Conservation (phyloP, 2,113 vertebrate species). For the Cyprinodon variegatus region DNA sequence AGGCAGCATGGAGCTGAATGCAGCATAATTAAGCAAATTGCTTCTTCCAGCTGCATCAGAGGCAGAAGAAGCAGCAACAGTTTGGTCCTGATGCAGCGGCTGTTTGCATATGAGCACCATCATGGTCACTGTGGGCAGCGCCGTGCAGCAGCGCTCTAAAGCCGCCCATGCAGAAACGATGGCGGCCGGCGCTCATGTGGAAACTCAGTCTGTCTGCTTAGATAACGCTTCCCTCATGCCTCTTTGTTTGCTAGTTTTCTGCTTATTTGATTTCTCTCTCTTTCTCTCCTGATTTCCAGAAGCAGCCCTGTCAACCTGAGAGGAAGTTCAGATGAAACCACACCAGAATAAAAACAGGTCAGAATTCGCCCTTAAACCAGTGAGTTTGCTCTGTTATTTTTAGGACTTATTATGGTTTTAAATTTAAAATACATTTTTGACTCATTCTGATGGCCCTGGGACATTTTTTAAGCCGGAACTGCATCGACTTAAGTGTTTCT, state of each 20-base stretch:
- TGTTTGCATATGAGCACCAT: not conserved
- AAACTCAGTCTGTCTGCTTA: constrained; percentile 58
- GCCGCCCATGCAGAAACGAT: constrained; percentile 60
- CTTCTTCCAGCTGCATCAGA: not conserved
- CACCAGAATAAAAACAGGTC: not conserved
- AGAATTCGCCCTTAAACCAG: not conserved
- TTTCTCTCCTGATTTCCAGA: constrained; percentile 26
- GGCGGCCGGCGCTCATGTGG: constrained; percentile 57
- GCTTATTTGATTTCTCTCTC: constrained; percentile 34
- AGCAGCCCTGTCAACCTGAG: not conserved
- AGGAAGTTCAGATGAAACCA: not conserved
- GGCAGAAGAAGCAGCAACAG: not conserved
- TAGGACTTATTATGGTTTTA: not conserved
- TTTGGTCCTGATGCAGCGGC: not conserved
- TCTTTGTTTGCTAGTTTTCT: constrained; percentile 59
- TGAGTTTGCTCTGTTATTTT: not conserved
- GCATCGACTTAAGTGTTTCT: not conserved
- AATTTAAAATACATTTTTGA: not conserved
- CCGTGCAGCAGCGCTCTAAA: constrained; percentile 16
- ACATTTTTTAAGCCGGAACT: not conserved
- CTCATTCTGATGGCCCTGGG: not conserved
- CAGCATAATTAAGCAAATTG: not conserved
- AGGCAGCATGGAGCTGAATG: not conserved
- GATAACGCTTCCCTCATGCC: constrained; percentile 50
- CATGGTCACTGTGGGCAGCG: not conserved